Percentiles rank a stretch among this genome's conserved stretches.
Conservation (phyloP, 1,140 invertebrate genomes). For the Andrena cerasifolii region DNA sequence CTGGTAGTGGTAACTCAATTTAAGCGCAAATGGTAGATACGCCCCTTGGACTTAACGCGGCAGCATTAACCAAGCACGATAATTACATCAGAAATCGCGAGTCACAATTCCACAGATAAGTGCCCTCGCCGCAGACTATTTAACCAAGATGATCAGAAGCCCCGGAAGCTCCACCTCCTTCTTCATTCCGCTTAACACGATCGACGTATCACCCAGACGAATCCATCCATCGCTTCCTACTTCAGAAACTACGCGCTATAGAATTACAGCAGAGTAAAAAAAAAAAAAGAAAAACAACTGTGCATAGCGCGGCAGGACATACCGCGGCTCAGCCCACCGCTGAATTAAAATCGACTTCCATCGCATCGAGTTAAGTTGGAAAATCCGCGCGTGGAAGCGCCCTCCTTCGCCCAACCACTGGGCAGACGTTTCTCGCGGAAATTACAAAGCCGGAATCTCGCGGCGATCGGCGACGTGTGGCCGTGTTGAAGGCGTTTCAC, state of each 20-base stretch:
- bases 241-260: neutral
- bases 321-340: too few species aligned
- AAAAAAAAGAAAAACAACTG: too few species aligned
- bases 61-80: too few species aligned
- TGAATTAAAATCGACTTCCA: neutral
- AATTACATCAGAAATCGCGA: too few species aligned
- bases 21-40: too few species aligned
- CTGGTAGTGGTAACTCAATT: too few species aligned
- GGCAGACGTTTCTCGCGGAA: neutral
- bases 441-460: neutral
- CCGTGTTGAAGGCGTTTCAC: neutral
- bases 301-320: too few species aligned
- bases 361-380: neutral
- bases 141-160: too few species aligned
- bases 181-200: conserved; percentile 1
- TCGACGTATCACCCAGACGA: neutral
- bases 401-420: neutral
- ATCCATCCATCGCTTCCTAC: neutral
- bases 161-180: too few species aligned
- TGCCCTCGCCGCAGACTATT: too few species aligned
- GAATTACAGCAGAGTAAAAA: neutral
- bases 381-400: neutral
- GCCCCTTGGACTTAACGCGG: too few species aligned
- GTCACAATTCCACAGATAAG: too few species aligned
- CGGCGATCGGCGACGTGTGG: conserved; percentile 18